Conservation (phyloP, 2,888 invertebrate species). For the Choreutis nemorana region DNA sequence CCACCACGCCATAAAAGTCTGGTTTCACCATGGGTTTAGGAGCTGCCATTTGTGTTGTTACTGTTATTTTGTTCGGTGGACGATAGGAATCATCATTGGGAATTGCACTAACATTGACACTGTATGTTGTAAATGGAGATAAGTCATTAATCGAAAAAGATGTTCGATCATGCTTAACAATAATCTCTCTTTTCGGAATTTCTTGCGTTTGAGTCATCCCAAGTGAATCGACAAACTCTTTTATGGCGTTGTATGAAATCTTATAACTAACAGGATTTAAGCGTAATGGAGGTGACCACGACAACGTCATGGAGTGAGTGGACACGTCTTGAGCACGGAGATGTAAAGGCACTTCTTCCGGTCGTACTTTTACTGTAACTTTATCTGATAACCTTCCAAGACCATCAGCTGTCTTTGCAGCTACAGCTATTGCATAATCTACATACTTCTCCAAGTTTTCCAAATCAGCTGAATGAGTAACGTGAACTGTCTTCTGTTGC, state of each 20-base stretch:
- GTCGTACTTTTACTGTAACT: conserved; percentile 88
- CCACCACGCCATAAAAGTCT: conserved; percentile 90
- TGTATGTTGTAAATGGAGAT: conserved; percentile 93
- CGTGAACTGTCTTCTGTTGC: conserved; percentile 84
- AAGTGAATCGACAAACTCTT: conserved; percentile 93
- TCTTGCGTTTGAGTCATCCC: conserved; percentile 90
- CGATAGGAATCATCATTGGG: conserved; percentile 84
- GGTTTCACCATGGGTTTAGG: conserved; percentile 96
- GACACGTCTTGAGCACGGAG: conserved; percentile 89
- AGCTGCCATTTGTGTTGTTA: conserved; percentile 96
- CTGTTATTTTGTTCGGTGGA: conserved; percentile 92
- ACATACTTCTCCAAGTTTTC: conserved; percentile 90
- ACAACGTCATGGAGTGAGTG: conserved; percentile 91
- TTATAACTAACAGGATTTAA: conserved; percentile 90
- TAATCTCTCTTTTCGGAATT: conserved; percentile 76
- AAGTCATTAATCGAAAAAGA: conserved; percentile 85
- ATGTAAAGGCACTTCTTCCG: conserved; percentile 91
- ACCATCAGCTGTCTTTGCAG: conserved; percentile 81
- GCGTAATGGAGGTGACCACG: conserved; percentile 90
- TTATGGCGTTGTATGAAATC: conserved; percentile 90
- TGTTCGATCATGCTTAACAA: conserved; percentile 74
- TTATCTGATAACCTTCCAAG: conserved; percentile 89
- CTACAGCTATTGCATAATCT: conserved; percentile 90
- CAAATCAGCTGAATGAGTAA: conserved; percentile 90
- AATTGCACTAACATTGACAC: conserved; percentile 91